Evolutionary conservation across 1,140 invertebrate species (phyloP).

Genomic region (Antheraea pernyi): DNA sequence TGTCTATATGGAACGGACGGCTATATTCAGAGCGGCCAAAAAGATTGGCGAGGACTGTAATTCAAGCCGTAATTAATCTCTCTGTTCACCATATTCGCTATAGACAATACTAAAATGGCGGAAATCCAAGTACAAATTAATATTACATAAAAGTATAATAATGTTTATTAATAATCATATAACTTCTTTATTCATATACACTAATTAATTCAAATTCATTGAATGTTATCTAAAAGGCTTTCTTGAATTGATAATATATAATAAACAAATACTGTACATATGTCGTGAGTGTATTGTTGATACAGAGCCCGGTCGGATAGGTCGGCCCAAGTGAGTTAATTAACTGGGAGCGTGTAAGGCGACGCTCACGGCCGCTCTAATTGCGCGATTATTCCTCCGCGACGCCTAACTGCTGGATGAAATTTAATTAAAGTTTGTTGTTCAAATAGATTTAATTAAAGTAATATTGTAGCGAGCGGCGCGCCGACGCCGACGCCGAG

Average conservation of each 20-base stretch:
- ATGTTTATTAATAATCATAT: no score
- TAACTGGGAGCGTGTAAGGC: conserved; percentile 76
- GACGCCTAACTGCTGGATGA: conserved; percentile 78
- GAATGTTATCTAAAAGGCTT: not conserved
- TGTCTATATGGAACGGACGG: no score
- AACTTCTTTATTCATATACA: not conserved
- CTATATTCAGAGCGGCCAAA: no score
- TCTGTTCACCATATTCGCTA: no score
- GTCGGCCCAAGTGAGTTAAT: conserved; percentile 74
- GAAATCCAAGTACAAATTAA: no score
- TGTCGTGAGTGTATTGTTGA: conserved; percentile 31
- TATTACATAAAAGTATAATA: no score
- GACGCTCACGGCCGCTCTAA: conserved; percentile 77
- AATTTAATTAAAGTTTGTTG: conserved; percentile 80
- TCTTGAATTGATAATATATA: not conserved
- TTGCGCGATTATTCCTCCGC: conserved; percentile 78
- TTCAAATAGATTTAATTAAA: conserved; percentile 80
- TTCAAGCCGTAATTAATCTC: no score
- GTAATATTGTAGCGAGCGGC: conserved; percentile 73
- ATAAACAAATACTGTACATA: not conserved
- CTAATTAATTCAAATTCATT: not conserved
- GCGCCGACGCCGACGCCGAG: conserved; percentile 61
- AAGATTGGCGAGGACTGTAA: no score
- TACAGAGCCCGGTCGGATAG: conserved; percentile 43
- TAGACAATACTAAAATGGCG: no score